Evolutionary conservation across 1,140 invertebrate genomes (phyloP).

Genomic region (honey bee (Apis mellifera)): Amel_HAv3.1 CM009931.2:12573001-12573500

Average conservation of each 20-base stretch:
- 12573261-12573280: neutral
- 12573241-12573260: neutral
- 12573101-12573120: too few relatives aligned
- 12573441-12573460: slow-evolving; percentile 1
- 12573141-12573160: too few relatives aligned
- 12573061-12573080: too few relatives aligned
- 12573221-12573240: neutral
- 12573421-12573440: neutral
- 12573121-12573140: too few relatives aligned
- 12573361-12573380: neutral
- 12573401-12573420: slow-evolving; percentile 7
- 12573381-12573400: neutral
- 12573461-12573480: neutral
- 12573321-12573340: neutral
- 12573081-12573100: too few relatives aligned
- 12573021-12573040: too few relatives aligned
- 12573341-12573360: slow-evolving; percentile 16
- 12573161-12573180: too few relatives aligned
- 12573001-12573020: too few relatives aligned
- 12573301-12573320: neutral
- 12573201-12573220: neutral
- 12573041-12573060: too few relatives aligned
- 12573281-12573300: neutral
- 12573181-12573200: too few relatives aligned
- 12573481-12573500: neutral